Base-by-base conservation (phyloP, 2,888 invertebrate species). In the Ceraclea dissimilis region DNA sequence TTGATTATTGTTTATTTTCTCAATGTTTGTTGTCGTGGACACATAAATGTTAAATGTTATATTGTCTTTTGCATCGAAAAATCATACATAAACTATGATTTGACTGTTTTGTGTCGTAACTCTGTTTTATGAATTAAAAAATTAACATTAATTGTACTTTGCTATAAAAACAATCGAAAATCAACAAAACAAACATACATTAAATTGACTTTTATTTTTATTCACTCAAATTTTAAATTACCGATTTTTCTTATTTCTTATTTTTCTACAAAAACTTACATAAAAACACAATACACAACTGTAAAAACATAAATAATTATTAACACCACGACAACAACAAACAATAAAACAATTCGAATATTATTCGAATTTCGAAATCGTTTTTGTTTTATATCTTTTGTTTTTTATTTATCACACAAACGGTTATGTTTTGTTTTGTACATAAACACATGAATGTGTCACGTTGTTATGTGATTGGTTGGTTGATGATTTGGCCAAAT, bases 31-130 rank as follows among this genome's bases (percentile, higher is more conserved):
- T 46, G 48, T 47, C 53, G 48, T 48, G 39, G 39, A 39, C 39
- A 39, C 39, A 11, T 39, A 50, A 50, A 50, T 54, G 54, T 54
- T 54, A 20, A 49, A 54, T 54, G 54, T 54, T n/a, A n/a, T n/a
- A n/a, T n/a, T n/a, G n/a, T n/a, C n/a, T n/a, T 49, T 49, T 49
- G 11, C 20, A 26, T 26, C 8, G 22, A 34, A 26, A 52, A 54
- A 54, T 54, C 54, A 43, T 52, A 44, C 34, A 43, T 52, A 21
- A 52, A 21, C 52, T 52, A 44, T 56, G 55, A 43, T 53, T 48
- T 11, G 11, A 19, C 20, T 46, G 46, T 46, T 46, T 5, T 46
- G 46, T 46, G 18, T 46, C 20, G 46, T 46, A 46, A 19, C 46
- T 46, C 10, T 46, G 39, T 39, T 26, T 26, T 6, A 26, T n/a